These are phyloP conservation scores for Criorhina ranunculi DNA, from an alignment of 2,888 invertebrate species.

Conservation along the genomic window DNA sequence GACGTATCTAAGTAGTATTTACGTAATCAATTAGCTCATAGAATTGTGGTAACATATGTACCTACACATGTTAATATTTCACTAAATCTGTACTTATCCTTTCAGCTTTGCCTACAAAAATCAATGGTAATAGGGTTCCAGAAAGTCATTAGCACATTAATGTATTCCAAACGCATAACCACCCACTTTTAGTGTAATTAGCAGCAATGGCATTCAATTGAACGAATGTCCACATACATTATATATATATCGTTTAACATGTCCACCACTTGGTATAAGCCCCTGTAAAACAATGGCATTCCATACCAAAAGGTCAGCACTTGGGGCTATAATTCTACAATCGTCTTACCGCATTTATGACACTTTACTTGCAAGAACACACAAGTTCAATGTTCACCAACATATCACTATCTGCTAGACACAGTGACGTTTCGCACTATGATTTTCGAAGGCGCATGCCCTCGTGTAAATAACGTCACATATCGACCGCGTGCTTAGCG, in stretches of 20 bases:
- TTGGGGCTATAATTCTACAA: neutral
- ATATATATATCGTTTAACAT: neutral
- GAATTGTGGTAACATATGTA: no score
- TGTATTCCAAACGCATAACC: no score
- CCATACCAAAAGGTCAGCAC: neutral
- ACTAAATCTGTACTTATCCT: no score
- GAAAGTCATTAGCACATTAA: no score
- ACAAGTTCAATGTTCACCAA: neutral
- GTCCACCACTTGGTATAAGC: slow-evolving; percentile 12
- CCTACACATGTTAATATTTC: no score
- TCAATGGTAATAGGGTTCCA: no score
- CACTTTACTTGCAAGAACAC: neutral
- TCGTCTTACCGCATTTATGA: neutral
- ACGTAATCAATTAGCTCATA: no score
- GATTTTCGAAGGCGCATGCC: slow-evolving; percentile 32
- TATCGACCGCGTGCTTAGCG: slow-evolving; percentile 31
- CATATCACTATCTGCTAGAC: no score
- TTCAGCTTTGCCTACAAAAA: no score
- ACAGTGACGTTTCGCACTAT: slow-evolving; percentile 3
- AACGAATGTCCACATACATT: neutral
- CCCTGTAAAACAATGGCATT: neutral
- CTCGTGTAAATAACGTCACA: slow-evolving; percentile 16
- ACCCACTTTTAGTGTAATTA: neutral
- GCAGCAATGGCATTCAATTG: neutral
- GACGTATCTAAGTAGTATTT: no score